phyloP scores from a whole-genome alignment of 2,888 invertebrate genomes.

The Amphipoea lucens region DNA sequence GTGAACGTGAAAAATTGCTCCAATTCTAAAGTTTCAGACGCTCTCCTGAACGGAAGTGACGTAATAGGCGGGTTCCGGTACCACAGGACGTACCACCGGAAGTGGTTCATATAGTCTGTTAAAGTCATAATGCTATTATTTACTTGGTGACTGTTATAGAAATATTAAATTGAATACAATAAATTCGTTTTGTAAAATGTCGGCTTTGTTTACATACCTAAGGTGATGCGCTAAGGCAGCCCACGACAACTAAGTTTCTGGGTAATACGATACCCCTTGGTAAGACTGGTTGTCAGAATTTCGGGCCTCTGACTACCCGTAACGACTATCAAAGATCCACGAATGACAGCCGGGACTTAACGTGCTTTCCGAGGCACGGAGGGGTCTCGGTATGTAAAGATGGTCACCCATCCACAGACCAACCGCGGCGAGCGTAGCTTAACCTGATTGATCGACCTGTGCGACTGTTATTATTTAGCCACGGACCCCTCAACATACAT shows the following conservation, averaged over 20 bases:
- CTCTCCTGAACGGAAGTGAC: slow-evolving; percentile 74
- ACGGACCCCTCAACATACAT: too few relatives aligned
- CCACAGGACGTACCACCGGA: slow-evolving; percentile 74
- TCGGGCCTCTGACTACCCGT: too few relatives aligned
- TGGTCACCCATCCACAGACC: too few relatives aligned
- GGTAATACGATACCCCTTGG: too few relatives aligned
- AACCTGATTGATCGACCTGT: too few relatives aligned
- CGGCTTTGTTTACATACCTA: background rate
- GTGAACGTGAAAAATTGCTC: slow-evolving; percentile 75
- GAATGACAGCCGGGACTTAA: too few relatives aligned
- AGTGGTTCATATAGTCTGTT: slow-evolving; percentile 60
- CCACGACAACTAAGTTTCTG: background rate
- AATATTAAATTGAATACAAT: slow-evolving; percentile 2
- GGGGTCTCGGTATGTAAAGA: too few relatives aligned
- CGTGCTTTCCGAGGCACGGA: too few relatives aligned
- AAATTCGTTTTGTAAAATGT: background rate
- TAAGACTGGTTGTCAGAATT: too few relatives aligned
- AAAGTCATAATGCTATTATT: slow-evolving; percentile 49
- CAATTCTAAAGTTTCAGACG: slow-evolving; percentile 73
- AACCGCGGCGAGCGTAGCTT: too few relatives aligned
- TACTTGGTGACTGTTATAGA: slow-evolving; percentile 22
- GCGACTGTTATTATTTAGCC: too few relatives aligned
- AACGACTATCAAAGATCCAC: too few relatives aligned
- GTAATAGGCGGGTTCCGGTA: slow-evolving; percentile 80
- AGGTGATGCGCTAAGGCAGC: background rate